Evolutionary conservation across 2,113 vertebrate species (phyloP), one percentile per base, ranked within the genome.

Genomic region (Murina feae): DNA sequence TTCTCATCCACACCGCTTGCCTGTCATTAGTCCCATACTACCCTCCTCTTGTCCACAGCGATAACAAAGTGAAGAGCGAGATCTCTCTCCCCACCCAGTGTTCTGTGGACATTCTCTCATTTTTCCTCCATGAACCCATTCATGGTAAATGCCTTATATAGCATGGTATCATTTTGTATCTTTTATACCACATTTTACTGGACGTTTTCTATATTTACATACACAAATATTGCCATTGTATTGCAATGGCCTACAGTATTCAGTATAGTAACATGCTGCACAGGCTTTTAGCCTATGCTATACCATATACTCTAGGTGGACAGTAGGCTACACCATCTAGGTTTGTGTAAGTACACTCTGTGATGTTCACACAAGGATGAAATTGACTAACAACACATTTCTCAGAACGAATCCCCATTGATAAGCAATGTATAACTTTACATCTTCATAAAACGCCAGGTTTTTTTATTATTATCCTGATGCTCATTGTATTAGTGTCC

Each of bases 51-150:
- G 32, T 60, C 60, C 28, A 0, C 4, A 7, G 30, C 37, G 47
- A 53, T 25, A 30, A 51, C 13, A 35, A 72, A 4, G 10, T 42
- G 12, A 39, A 5, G 32, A 18, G 23, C 28, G 42, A 17, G 3
- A n/a, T 9, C 39, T n/a, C 16, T 58, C 14, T 13, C n/a, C 23
- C 3, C 13, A 32, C 25, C 4, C 35, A 1, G 2, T 6, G 4
- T 37, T 58, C 74, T 23, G 51, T 89, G n/a, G 55, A 85, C 4
- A 9, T 23, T 13, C 11, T 44, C 20, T 74, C 65, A 18, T 42
- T 58, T 53, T n/a, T 49, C 51, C 25, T 72, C 35, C 32, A 4
- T 75, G 71, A 37, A 8, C 55, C 49, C 49, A 60, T 80, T 42
- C 78, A 60, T 17, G 8, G 18, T 58, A 39, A 39, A 25, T 30